Percentiles rank a stretch among this genome's conserved stretches.
Conservation (phyloP, 2,113 vertebrate species). For the Centropus bengalensis region DNA sequence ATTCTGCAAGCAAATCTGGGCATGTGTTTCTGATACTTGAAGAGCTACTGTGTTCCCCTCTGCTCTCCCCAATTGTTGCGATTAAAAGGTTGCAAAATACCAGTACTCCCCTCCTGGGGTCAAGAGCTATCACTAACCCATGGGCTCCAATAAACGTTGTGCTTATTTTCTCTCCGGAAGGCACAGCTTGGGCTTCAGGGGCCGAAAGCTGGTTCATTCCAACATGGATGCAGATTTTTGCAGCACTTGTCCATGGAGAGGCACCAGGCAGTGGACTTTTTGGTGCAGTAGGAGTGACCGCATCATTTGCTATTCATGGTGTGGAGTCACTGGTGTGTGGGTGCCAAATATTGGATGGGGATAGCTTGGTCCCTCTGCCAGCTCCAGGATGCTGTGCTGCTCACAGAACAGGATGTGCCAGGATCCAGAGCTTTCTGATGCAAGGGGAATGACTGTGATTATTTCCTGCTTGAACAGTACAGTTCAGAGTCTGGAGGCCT, state of each 20-base stretch:
- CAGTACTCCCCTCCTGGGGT: background rate
- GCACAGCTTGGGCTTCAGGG: background rate
- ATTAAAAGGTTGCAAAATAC: background rate
- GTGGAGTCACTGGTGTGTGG: background rate
- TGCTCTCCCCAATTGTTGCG: background rate
- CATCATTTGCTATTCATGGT: background rate
- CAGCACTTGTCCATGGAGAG: fast-evolving
- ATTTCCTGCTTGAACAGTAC: background rate
- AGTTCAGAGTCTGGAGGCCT: background rate
- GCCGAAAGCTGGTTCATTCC: background rate
- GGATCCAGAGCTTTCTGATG: background rate
- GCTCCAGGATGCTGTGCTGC: background rate
- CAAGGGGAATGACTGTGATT: background rate
- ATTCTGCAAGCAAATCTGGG: background rate
- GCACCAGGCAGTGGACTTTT: background rate
- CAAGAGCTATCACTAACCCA: background rate
- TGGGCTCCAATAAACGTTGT: background rate
- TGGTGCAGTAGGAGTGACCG: background rate
- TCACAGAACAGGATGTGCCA: background rate
- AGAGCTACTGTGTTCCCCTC: background rate
- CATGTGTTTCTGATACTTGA: background rate
- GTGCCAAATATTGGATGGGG: background rate
- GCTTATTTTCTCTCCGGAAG: background rate
- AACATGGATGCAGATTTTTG: background rate
- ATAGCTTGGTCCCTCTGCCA: background rate